Conservation (phyloP, 2,113 vertebrate genomes). For the Microcebus jonahi region DNA sequence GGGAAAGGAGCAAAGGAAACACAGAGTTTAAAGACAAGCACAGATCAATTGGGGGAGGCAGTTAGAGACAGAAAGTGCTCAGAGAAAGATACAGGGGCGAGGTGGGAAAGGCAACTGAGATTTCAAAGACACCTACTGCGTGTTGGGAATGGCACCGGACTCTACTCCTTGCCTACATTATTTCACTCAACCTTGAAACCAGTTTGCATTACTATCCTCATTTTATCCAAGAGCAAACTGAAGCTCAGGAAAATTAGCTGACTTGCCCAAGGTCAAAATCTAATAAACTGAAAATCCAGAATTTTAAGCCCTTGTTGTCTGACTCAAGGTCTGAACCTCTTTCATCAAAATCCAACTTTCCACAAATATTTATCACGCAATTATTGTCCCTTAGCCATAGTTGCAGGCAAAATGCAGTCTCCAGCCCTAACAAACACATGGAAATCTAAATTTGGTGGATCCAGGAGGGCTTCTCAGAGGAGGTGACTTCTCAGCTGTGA, state of each 20-base stretch:
- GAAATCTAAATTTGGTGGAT: neutral
- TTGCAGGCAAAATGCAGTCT: neutral
- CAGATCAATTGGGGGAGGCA: neutral
- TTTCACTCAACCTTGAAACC: neutral
- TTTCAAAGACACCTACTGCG: neutral
- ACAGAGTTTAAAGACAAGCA: neutral
- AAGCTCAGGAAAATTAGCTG: constrained; percentile 16
- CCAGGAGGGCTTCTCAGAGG: neutral
- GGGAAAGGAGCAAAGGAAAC: neutral
- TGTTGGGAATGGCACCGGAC: neutral
- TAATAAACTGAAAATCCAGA: neutral
- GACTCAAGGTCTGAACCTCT: neutral
- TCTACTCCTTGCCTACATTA: neutral
- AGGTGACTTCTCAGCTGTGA: neutral
- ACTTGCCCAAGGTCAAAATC: neutral
- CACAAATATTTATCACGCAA: neutral
- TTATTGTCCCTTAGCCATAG: too few species aligned
- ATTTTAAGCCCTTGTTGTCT: neutral
- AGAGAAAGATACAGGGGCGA: neutral
- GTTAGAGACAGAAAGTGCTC: neutral
- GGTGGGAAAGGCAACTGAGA: neutral
- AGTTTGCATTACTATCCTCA: neutral
- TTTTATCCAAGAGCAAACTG: neutral
- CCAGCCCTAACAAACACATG: neutral
- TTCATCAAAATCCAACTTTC: neutral